Base-by-base conservation (phyloP, 2,888 invertebrate genomes). In the Epsilonema sp. region DNA sequence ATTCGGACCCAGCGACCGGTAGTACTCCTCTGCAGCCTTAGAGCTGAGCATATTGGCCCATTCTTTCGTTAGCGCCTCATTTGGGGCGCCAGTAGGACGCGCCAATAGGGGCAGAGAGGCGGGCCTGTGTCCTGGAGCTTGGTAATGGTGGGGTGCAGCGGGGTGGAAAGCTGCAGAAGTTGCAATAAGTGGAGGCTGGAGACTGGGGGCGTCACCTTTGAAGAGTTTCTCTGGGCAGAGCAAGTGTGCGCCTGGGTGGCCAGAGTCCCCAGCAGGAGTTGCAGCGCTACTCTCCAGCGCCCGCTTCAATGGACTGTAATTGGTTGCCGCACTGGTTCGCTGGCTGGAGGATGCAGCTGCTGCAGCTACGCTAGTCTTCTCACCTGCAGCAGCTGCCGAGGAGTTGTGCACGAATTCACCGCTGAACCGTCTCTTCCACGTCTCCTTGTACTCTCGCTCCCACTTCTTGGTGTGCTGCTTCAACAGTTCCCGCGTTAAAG, bases 381-480 rank as follows among this genome's bases (percentile, higher is more conserved):
- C n/a, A n/a, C n/a, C n/a, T n/a, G n/a, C n/a, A n/a, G n/a, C n/a
- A n/a, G n/a, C n/a, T n/a, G n/a, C n/a, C n/a, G n/a, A n/a, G n/a
- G n/a, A n/a, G n/a, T n/a, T n/a, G n/a, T n/a, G n/a, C n/a, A n/a
- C n/a, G 31, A 31, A 31, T 20, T 39, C 39, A 11, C n/a, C 39
- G 13, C 16, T 19, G 24, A 24, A 45, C 4, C 45, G 45, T 11
- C 45, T 46, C 22, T 50, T 52, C 60, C 61, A 62, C 24, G 55
- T 56, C 37, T 56, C 56, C 38, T 56, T 55, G 48, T 54, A 59
- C 48, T 60, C 57, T 13, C 55, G 54, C 48, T 62, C 60, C 52
- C 52, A 60, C 5, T 54, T 46, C 23, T 52, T 50, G 23, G 60
- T 60, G 53, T 61, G 61, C 49, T 55, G 51, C 42, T 46, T 48